A percentile compares a stretch with the other conserved stretches of the same genome.
These are phyloP conservation scores for Bombylius discolor DNA, from an alignment of 2,888 invertebrate species.

Conservation along the genomic window DNA sequence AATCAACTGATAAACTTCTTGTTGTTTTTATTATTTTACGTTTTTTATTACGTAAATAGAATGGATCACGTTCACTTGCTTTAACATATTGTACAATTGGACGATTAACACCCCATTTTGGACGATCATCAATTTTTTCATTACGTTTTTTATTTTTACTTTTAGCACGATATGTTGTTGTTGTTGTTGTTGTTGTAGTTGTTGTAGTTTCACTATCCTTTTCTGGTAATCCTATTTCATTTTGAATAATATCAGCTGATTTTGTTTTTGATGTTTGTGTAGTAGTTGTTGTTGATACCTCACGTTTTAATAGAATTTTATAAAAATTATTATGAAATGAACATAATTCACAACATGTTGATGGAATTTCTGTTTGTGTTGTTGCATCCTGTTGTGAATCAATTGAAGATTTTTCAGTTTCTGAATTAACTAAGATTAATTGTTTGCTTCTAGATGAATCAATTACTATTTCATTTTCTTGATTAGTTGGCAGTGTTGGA, in stretches of 20 bases:
- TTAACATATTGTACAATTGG: conserved; percentile 74
- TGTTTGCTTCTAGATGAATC: neutral
- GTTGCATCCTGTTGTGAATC: conserved; percentile 23
- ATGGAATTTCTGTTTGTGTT: conserved; percentile 32
- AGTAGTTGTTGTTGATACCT: conserved; percentile 34
- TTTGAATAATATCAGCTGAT: conserved; percentile 2
- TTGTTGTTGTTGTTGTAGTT: conserved; percentile 25
- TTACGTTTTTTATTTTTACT: conserved; percentile 24
- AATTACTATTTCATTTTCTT: neutral
- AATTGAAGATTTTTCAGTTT: neutral
- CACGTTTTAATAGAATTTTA: conserved; percentile 32
- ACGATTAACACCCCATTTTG: conserved; percentile 63
- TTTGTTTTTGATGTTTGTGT: conserved; percentile 31
- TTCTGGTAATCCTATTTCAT: conserved; percentile 1
- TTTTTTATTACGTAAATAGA: conserved; percentile 52
- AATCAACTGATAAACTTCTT: conserved; percentile 39
- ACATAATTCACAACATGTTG: conserved; percentile 30
- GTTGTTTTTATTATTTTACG: conserved; percentile 50
- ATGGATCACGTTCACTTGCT: conserved; percentile 81
- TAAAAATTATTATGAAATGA: conserved; percentile 35
- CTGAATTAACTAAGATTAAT: neutral
- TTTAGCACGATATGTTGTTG: conserved; percentile 30
- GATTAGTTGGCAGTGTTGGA: neutral
- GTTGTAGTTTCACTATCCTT: conserved; percentile 8
- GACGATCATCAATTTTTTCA: conserved; percentile 45